Evolutionary conservation across 2,888 invertebrate species (phyloP).

Genomic region (Agrenia bidenticulata): DNA sequence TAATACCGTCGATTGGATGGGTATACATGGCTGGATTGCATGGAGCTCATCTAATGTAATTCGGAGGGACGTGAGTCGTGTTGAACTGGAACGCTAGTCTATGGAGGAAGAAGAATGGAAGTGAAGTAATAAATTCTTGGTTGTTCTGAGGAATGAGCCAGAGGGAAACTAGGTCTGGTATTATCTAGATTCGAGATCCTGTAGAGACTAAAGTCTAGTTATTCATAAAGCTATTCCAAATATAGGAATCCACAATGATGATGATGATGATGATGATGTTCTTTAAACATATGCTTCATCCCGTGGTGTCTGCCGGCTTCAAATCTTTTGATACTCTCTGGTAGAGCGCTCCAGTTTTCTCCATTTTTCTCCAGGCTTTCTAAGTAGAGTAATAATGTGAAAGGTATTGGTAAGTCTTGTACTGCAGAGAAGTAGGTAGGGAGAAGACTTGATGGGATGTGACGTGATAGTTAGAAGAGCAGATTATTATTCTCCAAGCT

Average conservation of each 20-base stretch:
- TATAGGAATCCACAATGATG: not conserved
- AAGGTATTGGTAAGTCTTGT: too few relatives aligned
- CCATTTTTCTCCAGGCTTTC: too few relatives aligned
- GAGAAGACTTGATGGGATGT: too few relatives aligned
- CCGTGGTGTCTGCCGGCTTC: too few relatives aligned
- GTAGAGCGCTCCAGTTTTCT: too few relatives aligned
- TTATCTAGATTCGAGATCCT: not conserved
- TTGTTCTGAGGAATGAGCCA: constrained; percentile 35
- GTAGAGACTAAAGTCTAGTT: too few relatives aligned
- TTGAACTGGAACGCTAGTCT: not conserved
- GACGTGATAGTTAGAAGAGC: too few relatives aligned
- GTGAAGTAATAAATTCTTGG: constrained; percentile 40
- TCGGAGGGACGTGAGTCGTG: not conserved
- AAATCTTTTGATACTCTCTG: too few relatives aligned
- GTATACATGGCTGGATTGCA: not conserved
- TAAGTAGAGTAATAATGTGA: too few relatives aligned
- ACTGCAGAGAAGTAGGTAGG: too few relatives aligned
- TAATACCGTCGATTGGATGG: not conserved
- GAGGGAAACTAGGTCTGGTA: constrained; percentile 14
- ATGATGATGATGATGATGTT: constrained; percentile 1
- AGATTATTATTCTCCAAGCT: too few relatives aligned
- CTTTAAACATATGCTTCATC: constrained; percentile 6
- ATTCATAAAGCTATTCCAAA: not conserved
- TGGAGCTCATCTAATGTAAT: not conserved
- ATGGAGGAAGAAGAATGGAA: constrained; percentile 10